A percentile compares a stretch with the other conserved stretches of the same genome.
phyloP scores from a whole-genome alignment of 2,888 invertebrate genomes.

The Caenorhabditis imperialis region DNA sequence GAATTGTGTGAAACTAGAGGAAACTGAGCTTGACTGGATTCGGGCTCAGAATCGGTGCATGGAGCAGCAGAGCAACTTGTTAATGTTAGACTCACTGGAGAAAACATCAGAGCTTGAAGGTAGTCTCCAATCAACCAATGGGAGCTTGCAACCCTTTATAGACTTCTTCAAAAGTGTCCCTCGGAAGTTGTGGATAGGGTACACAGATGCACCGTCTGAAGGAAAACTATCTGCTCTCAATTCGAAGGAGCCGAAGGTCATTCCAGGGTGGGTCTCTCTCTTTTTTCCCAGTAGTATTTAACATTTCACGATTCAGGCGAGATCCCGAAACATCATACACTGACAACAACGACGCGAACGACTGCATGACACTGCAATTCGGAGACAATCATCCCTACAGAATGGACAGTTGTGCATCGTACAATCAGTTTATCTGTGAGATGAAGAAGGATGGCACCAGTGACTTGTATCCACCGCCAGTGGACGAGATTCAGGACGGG shows the following conservation, averaged over 20 bases:
- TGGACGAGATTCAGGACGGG: constrained; percentile 26
- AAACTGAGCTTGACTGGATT: constrained; percentile 28
- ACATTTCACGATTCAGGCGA: constrained; percentile 11
- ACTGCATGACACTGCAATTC: constrained; percentile 43
- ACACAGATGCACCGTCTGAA: constrained; percentile 54
- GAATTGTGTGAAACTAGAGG: constrained; percentile 20
- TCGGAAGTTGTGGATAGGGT: constrained; percentile 56
- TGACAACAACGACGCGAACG: constrained; percentile 51
- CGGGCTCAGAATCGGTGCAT: constrained; percentile 30
- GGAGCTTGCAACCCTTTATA: background rate
- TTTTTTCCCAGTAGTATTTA: background rate
- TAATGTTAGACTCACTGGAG: background rate
- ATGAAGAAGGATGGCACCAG: constrained; percentile 42
- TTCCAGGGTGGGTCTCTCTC: constrained; percentile 7
- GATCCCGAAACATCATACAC: background rate
- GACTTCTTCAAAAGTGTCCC: constrained; percentile 15
- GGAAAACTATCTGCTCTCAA: constrained; percentile 34
- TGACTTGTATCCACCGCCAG: background rate
- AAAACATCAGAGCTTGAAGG: constrained; percentile 19
- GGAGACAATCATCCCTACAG: constrained; percentile 8
- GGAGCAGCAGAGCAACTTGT: constrained; percentile 31
- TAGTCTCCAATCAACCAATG: background rate
- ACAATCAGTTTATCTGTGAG: constrained; percentile 36
- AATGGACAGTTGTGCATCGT: constrained; percentile 30
- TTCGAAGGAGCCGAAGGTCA: constrained; percentile 7